Conservation (phyloP, 2,113 vertebrate genomes). For the Dipodomys ordii region DNA sequence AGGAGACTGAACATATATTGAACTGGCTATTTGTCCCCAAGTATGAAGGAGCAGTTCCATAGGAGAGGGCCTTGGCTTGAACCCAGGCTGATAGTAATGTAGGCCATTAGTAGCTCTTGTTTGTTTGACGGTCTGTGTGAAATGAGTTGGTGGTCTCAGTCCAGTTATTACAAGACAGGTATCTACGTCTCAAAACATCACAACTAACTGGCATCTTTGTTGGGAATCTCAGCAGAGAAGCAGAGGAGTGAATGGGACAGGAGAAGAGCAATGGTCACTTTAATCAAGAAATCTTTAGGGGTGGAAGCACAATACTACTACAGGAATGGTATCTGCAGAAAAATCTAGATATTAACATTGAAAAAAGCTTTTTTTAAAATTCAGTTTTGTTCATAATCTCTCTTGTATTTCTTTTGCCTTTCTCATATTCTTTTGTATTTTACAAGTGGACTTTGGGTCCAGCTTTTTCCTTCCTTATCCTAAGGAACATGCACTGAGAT, state of each 20-base stretch:
- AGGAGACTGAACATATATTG: not conserved
- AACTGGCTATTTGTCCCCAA: conserved; percentile 6
- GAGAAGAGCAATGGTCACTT: not conserved
- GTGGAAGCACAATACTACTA: not conserved
- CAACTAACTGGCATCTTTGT: conserved; percentile 34
- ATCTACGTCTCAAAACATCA: conserved; percentile 56
- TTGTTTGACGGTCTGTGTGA: conserved; percentile 55
- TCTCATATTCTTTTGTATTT: not conserved
- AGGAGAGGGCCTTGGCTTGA: conserved; percentile 34
- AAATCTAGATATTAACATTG: not conserved
- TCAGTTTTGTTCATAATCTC: not conserved
- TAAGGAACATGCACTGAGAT: not conserved
- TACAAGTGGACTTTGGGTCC: not conserved
- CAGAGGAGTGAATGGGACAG: not conserved
- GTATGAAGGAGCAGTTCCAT: not conserved
- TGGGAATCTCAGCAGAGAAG: conserved; percentile 53
- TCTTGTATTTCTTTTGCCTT: not conserved
- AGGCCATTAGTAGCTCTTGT: conserved; percentile 28
- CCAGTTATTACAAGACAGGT: conserved; percentile 67
- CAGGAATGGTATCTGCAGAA: not conserved
- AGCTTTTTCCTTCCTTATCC: not conserved
- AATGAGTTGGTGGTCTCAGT: conserved; percentile 48
- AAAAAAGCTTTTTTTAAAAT: not conserved
- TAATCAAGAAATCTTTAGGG: conserved; percentile 3
- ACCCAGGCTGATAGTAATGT: conserved; percentile 39